phyloP scores from a whole-genome alignment of 2,888 invertebrate genomes.

The Clunio marinus region DNA sequence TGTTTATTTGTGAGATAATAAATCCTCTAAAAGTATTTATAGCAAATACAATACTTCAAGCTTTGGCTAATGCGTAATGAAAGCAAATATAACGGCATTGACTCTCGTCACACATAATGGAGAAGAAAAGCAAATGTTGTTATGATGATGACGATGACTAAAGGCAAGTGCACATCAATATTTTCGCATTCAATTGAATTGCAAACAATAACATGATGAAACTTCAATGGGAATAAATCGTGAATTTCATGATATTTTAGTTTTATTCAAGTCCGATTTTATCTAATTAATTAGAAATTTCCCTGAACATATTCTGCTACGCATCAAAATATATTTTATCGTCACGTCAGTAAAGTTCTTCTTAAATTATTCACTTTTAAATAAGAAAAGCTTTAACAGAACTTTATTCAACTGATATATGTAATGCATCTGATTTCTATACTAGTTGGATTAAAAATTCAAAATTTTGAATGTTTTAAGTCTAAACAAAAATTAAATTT shows the following conservation, averaged over 20 bases:
- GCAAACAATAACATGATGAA: conserved; percentile 5
- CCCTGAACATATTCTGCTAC: conserved; percentile 16
- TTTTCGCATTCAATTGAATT: conserved; percentile 23
- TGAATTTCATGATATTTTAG: not conserved
- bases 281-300: conserved; percentile 39
- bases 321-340: conserved; percentile 26
- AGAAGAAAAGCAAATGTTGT: conserved; percentile 4
- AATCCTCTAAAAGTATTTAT: conserved; percentile 30
- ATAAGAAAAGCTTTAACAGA: too few species aligned
- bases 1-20: conserved; percentile 36
- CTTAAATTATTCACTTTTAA: too few species aligned
- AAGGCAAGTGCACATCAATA: conserved; percentile 12
- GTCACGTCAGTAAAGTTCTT: too few species aligned
- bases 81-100: not conserved
- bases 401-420: too few species aligned
- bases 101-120: not conserved
- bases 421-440: too few species aligned
- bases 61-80: not conserved
- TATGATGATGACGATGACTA: not conserved
- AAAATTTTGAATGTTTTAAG: too few species aligned
- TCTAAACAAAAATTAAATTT: too few species aligned
- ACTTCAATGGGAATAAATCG: not conserved
- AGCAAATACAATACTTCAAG: conserved; percentile 22
- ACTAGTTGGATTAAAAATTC: too few species aligned
- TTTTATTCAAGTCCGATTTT: conserved; percentile 20